phyloP scores from a whole-genome alignment of 1,140 invertebrate genomes.

The Zaprionus tsacasi region DNA sequence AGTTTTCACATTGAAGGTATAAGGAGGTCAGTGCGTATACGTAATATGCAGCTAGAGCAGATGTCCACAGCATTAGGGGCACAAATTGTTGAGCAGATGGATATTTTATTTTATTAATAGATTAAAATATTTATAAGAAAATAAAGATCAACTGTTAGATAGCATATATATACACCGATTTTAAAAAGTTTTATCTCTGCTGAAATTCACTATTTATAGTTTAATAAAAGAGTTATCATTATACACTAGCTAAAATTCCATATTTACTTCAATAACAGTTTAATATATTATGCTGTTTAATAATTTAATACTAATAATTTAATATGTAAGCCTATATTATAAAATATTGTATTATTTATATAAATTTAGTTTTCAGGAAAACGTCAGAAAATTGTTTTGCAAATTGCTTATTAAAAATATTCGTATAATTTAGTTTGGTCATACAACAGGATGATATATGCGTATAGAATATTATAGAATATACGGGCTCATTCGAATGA shows the following conservation, averaged over 20 bases:
- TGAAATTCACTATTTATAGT: too few species aligned
- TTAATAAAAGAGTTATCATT: too few species aligned
- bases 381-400: neutral
- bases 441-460: neutral
- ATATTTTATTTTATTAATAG: neutral
- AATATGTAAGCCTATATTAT: too few species aligned
- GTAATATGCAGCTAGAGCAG: neutral
- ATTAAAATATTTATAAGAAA: too few species aligned
- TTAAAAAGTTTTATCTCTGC: too few species aligned
- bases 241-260: too few species aligned
- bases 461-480: neutral
- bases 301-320: too few species aligned
- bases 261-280: too few species aligned
- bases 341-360: too few species aligned
- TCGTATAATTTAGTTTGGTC: neutral
- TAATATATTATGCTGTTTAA: too few species aligned
- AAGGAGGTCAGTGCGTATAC: neutral
- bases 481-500: neutral
- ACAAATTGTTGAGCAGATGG: neutral
- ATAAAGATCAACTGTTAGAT: too few species aligned
- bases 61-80: neutral
- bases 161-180: too few species aligned
- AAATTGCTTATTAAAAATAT: neutral
- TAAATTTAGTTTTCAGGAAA: neutral
- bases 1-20: constrained; percentile 3